Conservation (phyloP, 2,888 invertebrate genomes). For the Perdita meconis region DNA sequence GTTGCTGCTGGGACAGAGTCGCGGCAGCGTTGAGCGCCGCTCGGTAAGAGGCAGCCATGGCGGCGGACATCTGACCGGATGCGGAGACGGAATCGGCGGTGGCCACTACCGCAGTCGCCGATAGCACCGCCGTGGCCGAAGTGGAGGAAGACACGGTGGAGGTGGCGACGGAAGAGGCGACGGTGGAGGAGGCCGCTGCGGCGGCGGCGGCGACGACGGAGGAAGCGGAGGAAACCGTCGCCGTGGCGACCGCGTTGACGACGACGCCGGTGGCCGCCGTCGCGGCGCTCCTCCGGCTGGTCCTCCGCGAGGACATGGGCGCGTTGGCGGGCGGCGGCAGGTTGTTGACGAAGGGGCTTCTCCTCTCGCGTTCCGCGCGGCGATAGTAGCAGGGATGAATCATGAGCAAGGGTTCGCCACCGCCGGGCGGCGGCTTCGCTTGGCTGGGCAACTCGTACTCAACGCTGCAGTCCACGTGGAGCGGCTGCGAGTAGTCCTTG, state of each 20-base stretch:
- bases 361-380: conserved; percentile 92
- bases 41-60: conserved; percentile 73
- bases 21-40: conserved; percentile 73
- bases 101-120: conserved; percentile 54
- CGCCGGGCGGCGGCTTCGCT: conserved; percentile 94
- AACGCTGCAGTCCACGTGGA: conserved; percentile 96
- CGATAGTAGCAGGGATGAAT: conserved; percentile 96
- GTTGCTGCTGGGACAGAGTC: conserved; percentile 68
- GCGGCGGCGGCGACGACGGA: conserved; percentile 50
- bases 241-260: conserved; percentile 65
- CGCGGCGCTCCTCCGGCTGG: conserved; percentile 66
- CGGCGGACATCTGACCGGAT: conserved; percentile 68
- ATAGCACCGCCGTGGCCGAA: conserved; percentile 57
- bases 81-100: conserved; percentile 56
- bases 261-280: conserved; percentile 70
- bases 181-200: conserved; percentile 29
- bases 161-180: conserved; percentile 49
- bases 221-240: conserved; percentile 50
- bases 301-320: conserved; percentile 71
- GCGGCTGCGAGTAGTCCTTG: conserved; percentile 94
- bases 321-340: conserved; percentile 86
- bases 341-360: conserved; percentile 94
- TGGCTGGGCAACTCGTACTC: conserved; percentile 96
- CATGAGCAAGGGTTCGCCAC: conserved; percentile 93
- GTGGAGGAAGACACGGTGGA: conserved; percentile 64